phyloP scores from a whole-genome alignment of 2,888 invertebrate species.

The Dryomyza anilis region DNA sequence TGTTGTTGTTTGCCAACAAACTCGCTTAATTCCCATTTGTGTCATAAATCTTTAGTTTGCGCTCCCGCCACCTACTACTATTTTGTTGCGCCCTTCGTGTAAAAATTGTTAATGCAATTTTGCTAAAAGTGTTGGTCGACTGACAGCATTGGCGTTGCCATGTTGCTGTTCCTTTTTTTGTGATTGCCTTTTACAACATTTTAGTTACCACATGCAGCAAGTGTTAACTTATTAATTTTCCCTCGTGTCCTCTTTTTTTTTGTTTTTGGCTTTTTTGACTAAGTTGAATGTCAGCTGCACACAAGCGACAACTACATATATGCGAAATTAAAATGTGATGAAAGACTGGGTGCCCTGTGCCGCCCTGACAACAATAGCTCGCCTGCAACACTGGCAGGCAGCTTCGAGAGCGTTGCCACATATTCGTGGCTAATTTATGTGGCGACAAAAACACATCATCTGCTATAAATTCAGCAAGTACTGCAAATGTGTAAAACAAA shows the following conservation, averaged over 20 bases:
- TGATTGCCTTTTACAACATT: neutral
- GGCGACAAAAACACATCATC: constrained; percentile 25
- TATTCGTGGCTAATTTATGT: constrained; percentile 30
- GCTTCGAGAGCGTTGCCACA: constrained; percentile 15
- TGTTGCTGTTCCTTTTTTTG: neutral
- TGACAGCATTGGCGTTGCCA: neutral
- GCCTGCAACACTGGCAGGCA: neutral
- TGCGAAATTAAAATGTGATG: constrained; percentile 7
- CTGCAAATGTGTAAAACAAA: neutral
- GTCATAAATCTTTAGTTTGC: constrained; percentile 15
- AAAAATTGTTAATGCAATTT: neutral
- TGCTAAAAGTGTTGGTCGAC: neutral
- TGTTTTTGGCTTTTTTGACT: neutral
- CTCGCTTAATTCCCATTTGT: constrained; percentile 21
- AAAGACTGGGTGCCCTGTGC: neutral
- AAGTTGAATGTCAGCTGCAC: neutral
- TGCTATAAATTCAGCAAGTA: constrained; percentile 25
- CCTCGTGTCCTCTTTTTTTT: neutral
- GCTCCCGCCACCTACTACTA: neutral
- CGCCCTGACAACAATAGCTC: neutral
- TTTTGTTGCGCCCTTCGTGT: neutral
- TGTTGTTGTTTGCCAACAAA: constrained; percentile 11
- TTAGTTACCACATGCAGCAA: constrained; percentile 2
- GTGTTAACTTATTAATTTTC: constrained; percentile 23
- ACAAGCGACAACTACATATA: too few species aligned